phyloP scores from a whole-genome alignment of 2,888 invertebrate genomes.

The Trichogramma evanescens region DNA sequence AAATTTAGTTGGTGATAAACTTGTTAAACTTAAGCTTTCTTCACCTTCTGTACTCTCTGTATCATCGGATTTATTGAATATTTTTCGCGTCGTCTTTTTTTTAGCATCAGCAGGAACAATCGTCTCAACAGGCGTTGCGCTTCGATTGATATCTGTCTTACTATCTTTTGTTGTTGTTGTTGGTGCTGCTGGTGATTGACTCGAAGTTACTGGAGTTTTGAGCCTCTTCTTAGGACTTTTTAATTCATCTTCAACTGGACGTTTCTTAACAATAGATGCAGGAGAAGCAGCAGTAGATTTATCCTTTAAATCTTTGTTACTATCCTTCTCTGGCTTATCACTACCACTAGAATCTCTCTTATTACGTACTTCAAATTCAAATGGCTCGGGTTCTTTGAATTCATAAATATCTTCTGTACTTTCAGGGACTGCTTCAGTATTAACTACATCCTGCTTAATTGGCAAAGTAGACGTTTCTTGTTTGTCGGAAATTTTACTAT shows the following conservation, averaged over 20 bases:
- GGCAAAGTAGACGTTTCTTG: not conserved
- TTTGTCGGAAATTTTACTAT: not conserved
- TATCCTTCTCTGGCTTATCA: constrained; percentile 32
- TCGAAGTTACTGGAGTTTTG: constrained; percentile 23
- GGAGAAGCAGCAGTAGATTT: constrained; percentile 32
- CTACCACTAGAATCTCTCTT: constrained; percentile 37
- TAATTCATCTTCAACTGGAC: constrained; percentile 40
- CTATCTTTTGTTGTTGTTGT: not conserved
- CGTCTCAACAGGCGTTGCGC: not conserved
- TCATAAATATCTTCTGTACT: constrained; percentile 67
- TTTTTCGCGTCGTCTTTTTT: constrained; percentile 33
- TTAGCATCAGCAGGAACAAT: constrained; percentile 23
- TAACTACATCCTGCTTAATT: constrained; percentile 19
- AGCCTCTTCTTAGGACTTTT: constrained; percentile 41
- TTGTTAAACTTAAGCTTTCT: too few species aligned
- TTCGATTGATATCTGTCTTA: constrained; percentile 3
- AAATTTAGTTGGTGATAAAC: too few species aligned
- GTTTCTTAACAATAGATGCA: constrained; percentile 30
- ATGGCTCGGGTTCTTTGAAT: constrained; percentile 84
- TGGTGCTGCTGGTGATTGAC: not conserved
- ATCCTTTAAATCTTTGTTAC: constrained; percentile 33
- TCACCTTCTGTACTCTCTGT: not conserved
- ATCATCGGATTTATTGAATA: constrained; percentile 23
- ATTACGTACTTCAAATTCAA: constrained; percentile 65
- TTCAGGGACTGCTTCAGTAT: constrained; percentile 24